These are phyloP conservation scores for Crotophaga sulcirostris DNA, from an alignment of 2,113 vertebrate species.

Conservation along the genomic window DNA sequence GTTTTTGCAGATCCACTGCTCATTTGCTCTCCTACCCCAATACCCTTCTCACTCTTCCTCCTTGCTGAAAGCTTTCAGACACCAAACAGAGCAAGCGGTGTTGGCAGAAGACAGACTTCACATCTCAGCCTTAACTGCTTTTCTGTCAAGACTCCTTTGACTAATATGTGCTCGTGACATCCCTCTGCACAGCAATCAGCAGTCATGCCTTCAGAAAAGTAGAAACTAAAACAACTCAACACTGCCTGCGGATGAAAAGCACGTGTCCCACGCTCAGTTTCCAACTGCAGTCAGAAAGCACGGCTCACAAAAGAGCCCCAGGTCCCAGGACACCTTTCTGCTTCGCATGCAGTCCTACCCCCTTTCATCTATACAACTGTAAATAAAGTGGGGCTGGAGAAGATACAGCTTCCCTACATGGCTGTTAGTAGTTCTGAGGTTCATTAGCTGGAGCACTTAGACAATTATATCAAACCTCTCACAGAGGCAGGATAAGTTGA, in stretches of 20 bases:
- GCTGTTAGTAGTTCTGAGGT: background rate
- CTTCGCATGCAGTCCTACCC: background rate
- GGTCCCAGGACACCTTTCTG: background rate
- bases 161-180: background rate
- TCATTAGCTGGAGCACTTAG: background rate
- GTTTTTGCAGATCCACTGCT: background rate
- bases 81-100: background rate
- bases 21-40: background rate
- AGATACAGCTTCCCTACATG: background rate
- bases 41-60: background rate
- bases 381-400: background rate
- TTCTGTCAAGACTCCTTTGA: background rate
- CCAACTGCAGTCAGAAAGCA: background rate
- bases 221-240: background rate
- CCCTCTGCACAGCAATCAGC: background rate
- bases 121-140: background rate
- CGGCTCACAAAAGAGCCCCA: background rate
- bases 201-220: background rate
- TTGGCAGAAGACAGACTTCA: background rate
- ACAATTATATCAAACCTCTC: background rate
- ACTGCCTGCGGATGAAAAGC: background rate
- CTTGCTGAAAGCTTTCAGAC: background rate
- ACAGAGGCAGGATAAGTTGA: background rate
- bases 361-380: background rate
- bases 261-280: fast-evolving